phyloP scores from a whole-genome alignment of 2,113 vertebrate species.

The Prionailurus viverrinus region DNA sequence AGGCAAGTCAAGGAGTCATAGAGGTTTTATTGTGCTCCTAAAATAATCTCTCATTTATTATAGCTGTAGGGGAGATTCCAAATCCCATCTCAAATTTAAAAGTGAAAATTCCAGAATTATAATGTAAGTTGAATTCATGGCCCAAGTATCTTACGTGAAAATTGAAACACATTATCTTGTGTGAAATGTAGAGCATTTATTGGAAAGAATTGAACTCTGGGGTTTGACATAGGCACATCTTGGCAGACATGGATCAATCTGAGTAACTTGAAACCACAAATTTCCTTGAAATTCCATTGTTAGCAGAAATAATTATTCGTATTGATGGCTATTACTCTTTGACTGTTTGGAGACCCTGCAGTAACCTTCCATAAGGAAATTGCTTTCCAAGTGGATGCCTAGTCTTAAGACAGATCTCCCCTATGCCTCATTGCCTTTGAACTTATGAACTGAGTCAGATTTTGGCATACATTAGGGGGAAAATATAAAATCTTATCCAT shows the following conservation, averaged over 20 bases:
- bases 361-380: background rate
- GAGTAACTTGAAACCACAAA: background rate
- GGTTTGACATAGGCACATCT: background rate
- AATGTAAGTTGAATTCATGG: background rate
- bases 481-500: background rate
- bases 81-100: conserved; percentile 22
- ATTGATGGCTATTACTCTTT: background rate
- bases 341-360: background rate
- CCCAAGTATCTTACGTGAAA: background rate
- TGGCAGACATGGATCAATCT: background rate
- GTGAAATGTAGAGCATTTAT: background rate
- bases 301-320: background rate
- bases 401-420: background rate
- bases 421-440: background rate
- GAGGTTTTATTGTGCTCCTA: background rate
- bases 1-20: background rate
- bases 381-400: background rate
- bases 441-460: background rate
- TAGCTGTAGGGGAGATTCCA: background rate
- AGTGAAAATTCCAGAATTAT: conserved; percentile 51
- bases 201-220: background rate
- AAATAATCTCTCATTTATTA: conserved; percentile 22
- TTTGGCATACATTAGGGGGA: background rate
- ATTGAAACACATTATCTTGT: background rate
- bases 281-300: background rate